phyloP scores from a whole-genome alignment of 2,113 vertebrate species.

The Motacilla tschutschensis region DNA sequence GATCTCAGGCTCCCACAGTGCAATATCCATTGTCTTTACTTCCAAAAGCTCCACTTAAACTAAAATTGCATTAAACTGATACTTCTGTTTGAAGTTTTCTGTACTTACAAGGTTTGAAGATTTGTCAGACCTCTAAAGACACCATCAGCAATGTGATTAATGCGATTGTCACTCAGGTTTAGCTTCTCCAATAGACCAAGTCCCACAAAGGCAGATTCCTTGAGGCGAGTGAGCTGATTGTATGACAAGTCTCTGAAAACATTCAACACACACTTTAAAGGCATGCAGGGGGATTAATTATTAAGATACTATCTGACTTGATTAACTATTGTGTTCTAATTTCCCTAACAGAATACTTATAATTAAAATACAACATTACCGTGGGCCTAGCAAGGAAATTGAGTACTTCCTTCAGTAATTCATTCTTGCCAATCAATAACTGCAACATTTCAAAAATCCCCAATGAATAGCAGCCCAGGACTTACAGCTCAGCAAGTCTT shows the following conservation, averaged over 20 bases:
- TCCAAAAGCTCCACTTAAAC: background rate
- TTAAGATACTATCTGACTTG: background rate
- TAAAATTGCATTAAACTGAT: background rate
- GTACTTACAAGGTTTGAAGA: conserved; percentile 88
- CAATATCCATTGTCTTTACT: background rate
- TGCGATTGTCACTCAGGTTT: conserved; percentile 89
- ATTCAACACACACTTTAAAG: background rate
- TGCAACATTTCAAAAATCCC: background rate
- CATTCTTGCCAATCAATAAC: background rate
- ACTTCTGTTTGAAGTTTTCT: background rate
- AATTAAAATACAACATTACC: background rate
- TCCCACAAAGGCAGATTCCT: conserved; percentile 88
- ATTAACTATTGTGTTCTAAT: background rate
- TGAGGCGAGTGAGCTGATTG: conserved; percentile 92
- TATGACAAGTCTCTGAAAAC: conserved; percentile 86
- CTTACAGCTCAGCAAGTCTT: conserved; percentile 93
- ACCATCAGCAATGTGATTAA: conserved; percentile 91
- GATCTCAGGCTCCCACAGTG: background rate
- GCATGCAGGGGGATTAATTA: background rate
- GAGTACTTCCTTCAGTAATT: background rate
- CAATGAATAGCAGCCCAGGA: conserved; percentile 36
- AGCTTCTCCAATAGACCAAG: conserved; percentile 87
- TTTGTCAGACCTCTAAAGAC: conserved; percentile 87
- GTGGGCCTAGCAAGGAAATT: background rate
- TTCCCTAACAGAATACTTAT: background rate